A percentile compares a stretch with the other conserved stretches of the same genome.
Conservation (phyloP, 2,888 invertebrate genomes). For the Leucophora obtusa region DNA sequence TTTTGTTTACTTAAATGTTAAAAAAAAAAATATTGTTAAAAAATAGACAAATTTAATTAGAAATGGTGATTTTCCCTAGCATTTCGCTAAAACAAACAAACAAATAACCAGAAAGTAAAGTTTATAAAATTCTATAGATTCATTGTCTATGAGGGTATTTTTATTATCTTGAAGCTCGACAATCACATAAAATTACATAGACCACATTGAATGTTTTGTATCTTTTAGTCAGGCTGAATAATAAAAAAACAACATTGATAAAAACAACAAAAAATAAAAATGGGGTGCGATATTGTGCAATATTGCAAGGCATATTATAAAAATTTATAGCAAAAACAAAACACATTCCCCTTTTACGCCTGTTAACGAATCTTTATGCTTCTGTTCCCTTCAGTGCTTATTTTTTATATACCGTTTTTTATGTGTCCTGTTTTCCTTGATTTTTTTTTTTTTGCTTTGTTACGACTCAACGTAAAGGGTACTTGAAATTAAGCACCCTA, state of each 20-base stretch:
- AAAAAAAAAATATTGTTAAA: too few species aligned
- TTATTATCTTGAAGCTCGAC: conserved; percentile 47
- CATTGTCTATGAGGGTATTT: conserved; percentile 30
- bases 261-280: conserved; percentile 4
- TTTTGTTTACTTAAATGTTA: too few species aligned
- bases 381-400: conserved; percentile 15
- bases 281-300: conserved; percentile 19
- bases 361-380: conserved; percentile 44
- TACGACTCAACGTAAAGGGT: conserved; percentile 50
- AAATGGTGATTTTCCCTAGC: too few species aligned
- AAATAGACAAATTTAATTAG: too few species aligned
- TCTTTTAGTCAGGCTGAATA: conserved; percentile 40
- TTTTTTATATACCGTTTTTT: conserved; percentile 39
- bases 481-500: conserved; percentile 66
- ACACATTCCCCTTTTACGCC: conserved; percentile 44
- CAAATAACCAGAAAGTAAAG: too few species aligned
- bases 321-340: conserved; percentile 44
- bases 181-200: conserved; percentile 44
- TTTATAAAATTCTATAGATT: conserved; percentile 8
- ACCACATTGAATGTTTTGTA: conserved; percentile 44
- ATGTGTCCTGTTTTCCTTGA: conserved; percentile 5
- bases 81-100: too few species aligned
- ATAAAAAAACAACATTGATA: conserved; percentile 2
- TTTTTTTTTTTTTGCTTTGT: too few species aligned
- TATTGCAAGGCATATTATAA: conserved; percentile 33